Evolutionary conservation across 2,888 invertebrate species (phyloP).

Genomic region (Melitaea athalia): DNA sequence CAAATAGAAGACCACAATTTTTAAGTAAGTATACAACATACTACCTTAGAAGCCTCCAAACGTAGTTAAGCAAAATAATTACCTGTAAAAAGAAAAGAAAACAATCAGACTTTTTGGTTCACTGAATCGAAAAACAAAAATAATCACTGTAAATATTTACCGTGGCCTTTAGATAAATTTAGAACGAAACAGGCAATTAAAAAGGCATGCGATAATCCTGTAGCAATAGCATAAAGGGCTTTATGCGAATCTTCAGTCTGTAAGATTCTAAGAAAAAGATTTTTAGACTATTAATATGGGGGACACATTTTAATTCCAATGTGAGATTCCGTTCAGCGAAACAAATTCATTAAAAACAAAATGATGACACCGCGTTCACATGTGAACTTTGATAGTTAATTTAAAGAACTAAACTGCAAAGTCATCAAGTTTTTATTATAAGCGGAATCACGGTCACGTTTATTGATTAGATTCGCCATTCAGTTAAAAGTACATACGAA

Average conservation of each 20-base stretch:
- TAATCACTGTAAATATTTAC: too few species aligned
- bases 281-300: too few species aligned
- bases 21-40: neutral
- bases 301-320: too few species aligned
- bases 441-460: constrained; percentile 22
- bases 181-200: too few species aligned
- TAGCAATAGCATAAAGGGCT: too few species aligned
- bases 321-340: too few species aligned
- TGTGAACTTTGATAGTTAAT: neutral
- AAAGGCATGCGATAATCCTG: too few species aligned
- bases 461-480: constrained; percentile 27
- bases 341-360: too few species aligned
- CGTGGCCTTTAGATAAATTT: too few species aligned
- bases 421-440: constrained; percentile 13
- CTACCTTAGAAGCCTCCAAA: neutral
- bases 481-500: constrained; percentile 13
- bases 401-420: constrained; percentile 1
- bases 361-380: neutral
- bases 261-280: too few species aligned
- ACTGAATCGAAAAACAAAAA: neutral
- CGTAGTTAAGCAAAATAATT: neutral
- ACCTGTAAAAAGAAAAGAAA: constrained; percentile 9
- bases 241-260: too few species aligned
- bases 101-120: neutral
- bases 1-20: too few species aligned